Evolutionary conservation across 2,888 invertebrate species (phyloP).

Genomic region (Parochlus steinenii): DNA sequence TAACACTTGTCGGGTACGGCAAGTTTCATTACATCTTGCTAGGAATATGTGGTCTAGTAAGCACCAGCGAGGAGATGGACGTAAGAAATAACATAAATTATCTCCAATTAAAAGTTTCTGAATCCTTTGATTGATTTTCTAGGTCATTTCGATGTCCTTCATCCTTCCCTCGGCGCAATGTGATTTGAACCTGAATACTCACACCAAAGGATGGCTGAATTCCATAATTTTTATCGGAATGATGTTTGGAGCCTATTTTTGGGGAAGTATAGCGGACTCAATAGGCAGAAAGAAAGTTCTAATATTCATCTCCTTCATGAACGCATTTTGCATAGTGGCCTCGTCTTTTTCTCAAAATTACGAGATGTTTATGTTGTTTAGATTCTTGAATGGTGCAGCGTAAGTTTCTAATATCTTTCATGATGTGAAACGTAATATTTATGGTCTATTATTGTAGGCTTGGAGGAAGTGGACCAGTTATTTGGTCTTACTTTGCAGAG

Average conservation of each 20-base stretch:
- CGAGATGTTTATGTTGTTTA: constrained; percentile 74
- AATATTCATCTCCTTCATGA: constrained; percentile 77
- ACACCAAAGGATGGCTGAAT: constrained; percentile 67
- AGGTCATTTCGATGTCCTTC: constrained; percentile 90
- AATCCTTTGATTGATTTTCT: no score
- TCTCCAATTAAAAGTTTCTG: no score
- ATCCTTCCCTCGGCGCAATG: constrained; percentile 85
- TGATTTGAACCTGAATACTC: constrained; percentile 72
- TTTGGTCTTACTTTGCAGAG: constrained; percentile 91
- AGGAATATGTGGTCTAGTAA: constrained; percentile 84
- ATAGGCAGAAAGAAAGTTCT: constrained; percentile 75
- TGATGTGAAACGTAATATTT: constrained; percentile 3
- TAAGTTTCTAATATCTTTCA: constrained; percentile 37
- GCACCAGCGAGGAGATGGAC: constrained; percentile 91
- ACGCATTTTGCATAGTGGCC: constrained; percentile 75
- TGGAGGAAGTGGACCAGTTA: constrained; percentile 80
- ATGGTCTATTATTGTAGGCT: constrained; percentile 25
- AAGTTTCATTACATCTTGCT: constrained; percentile 77
- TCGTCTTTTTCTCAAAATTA: constrained; percentile 82
- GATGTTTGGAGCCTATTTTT: constrained; percentile 88
- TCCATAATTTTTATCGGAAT: constrained; percentile 75
- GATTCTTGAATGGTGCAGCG: constrained; percentile 88
- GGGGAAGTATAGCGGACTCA: constrained; percentile 83
- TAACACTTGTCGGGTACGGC: constrained; percentile 55
- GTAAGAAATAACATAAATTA: no score